Evolutionary conservation across 2,888 invertebrate genomes (phyloP).

Genomic region (Sinohyriopsis cumingii): DNA sequence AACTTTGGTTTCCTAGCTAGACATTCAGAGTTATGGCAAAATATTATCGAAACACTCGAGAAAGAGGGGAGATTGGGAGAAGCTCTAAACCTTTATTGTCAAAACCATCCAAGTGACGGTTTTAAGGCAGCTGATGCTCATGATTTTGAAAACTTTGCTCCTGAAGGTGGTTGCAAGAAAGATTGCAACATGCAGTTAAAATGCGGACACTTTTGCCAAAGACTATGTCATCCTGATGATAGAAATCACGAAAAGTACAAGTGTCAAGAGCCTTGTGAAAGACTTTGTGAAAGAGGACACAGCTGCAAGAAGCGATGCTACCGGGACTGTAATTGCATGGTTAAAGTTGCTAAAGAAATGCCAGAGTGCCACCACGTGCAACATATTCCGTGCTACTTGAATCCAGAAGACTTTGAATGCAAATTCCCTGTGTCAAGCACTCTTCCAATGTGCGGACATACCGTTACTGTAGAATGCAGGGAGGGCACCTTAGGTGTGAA

Average conservation of each 20-base stretch:
- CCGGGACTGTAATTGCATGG: constrained; percentile 61
- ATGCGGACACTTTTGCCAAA: constrained; percentile 39
- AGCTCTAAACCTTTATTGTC: constrained; percentile 38
- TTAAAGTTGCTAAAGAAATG: not conserved
- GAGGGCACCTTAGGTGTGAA: not conserved
- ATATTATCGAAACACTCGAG: constrained; percentile 17
- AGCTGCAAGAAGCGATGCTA: constrained; percentile 27
- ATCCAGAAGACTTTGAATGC: too few relatives aligned
- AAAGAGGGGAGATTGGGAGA: constrained; percentile 13
- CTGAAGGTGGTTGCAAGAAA: constrained; percentile 42
- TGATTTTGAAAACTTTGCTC: constrained; percentile 28
- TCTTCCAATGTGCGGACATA: too few relatives aligned
- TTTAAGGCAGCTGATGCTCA: constrained; percentile 7
- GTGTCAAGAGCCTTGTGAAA: constrained; percentile 11
- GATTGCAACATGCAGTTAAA: constrained; percentile 32
- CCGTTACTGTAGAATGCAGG: not conserved
- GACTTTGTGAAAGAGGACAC: constrained; percentile 22
- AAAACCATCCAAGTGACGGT: constrained; percentile 43
- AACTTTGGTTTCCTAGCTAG: constrained; percentile 34
- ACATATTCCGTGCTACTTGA: too few relatives aligned
- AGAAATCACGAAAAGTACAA: constrained; percentile 34
- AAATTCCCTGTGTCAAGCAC: too few relatives aligned
- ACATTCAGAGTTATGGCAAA: constrained; percentile 17
- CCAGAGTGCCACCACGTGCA: too few relatives aligned
- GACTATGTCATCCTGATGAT: constrained; percentile 15